A percentile compares a stretch with the other conserved stretches of the same genome.
Conservation (phyloP, 2,113 vertebrate genomes). For the Accipiter virgatus region DNA sequence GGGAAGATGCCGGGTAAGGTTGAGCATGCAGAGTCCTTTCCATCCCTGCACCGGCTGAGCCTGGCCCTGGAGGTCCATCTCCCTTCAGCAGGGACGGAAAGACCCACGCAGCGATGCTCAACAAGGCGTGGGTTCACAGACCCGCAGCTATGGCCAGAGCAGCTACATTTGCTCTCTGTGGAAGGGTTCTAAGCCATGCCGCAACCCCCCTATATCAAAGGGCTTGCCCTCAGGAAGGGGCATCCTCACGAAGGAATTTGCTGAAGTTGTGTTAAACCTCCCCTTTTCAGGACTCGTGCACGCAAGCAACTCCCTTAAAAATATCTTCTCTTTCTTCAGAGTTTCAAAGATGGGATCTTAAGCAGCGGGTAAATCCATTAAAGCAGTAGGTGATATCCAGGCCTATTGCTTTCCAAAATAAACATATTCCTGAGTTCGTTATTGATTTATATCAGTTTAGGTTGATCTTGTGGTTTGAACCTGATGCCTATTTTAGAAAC, state of each 20-base stretch:
- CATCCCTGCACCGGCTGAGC: neutral
- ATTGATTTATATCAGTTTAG: slow-evolving; percentile 68
- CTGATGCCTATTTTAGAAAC: slow-evolving; percentile 66
- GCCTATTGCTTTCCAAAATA: slow-evolving; percentile 51
- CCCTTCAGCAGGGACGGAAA: neutral
- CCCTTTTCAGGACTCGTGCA: neutral
- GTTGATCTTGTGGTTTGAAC: slow-evolving; percentile 70
- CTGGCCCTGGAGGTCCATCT: neutral
- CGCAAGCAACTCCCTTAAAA: neutral
- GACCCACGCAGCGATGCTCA: accelerated
- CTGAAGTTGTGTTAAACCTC: neutral
- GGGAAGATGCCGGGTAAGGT: neutral
- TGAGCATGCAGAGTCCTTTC: neutral
- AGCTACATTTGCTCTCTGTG: accelerated
- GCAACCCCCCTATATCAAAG: neutral
- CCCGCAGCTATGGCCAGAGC: neutral
- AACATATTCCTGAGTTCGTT: slow-evolving; percentile 57
- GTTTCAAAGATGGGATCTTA: slow-evolving; percentile 36
- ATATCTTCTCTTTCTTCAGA: slow-evolving; percentile 14
- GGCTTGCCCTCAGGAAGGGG: neutral
- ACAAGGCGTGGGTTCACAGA: neutral
- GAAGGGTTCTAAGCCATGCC: neutral
- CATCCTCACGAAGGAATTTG: neutral
- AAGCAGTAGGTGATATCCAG: slow-evolving; percentile 61
- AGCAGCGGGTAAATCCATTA: slow-evolving; percentile 62